Evolutionary conservation across 2,113 vertebrate species (phyloP).

Genomic region (Ovibos moschatus): DNA sequence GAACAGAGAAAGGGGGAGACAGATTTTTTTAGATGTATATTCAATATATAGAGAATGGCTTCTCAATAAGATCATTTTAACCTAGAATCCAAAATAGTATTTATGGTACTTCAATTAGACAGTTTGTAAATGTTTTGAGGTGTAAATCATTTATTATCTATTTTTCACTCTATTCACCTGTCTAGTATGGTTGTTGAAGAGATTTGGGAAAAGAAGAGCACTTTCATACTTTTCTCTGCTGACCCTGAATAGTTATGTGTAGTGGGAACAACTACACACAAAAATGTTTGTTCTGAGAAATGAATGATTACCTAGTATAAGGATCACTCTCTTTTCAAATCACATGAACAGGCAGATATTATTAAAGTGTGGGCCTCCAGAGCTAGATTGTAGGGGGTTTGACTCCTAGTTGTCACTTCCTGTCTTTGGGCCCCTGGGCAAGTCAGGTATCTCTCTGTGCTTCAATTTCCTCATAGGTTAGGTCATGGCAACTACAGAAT

Average conservation of each 20-base stretch:
- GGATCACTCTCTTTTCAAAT: neutral
- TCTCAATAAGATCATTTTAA: neutral
- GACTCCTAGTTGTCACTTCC: neutral
- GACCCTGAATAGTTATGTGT: neutral
- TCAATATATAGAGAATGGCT: neutral
- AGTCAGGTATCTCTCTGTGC: neutral
- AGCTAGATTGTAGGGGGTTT: neutral
- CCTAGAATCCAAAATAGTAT: neutral
- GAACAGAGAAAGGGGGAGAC: neutral
- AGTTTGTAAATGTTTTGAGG: neutral
- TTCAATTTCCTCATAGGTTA: neutral
- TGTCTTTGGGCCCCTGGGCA: neutral
- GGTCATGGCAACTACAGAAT: neutral
- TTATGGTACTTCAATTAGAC: neutral
- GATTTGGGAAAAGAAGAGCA: neutral
- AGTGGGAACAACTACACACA: neutral
- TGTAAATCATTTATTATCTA: neutral
- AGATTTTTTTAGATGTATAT: neutral
- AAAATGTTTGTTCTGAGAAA: conserved; percentile 5
- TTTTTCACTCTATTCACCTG: neutral
- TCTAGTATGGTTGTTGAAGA: neutral
- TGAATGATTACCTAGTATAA: neutral
- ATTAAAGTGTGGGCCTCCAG: neutral
- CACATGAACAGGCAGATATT: neutral
- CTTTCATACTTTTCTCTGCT: neutral